Evolutionary conservation across 2,888 invertebrate genomes (phyloP), one percentile per base, ranked within the genome.

Genomic region (Stictocephala bisonia): DNA sequence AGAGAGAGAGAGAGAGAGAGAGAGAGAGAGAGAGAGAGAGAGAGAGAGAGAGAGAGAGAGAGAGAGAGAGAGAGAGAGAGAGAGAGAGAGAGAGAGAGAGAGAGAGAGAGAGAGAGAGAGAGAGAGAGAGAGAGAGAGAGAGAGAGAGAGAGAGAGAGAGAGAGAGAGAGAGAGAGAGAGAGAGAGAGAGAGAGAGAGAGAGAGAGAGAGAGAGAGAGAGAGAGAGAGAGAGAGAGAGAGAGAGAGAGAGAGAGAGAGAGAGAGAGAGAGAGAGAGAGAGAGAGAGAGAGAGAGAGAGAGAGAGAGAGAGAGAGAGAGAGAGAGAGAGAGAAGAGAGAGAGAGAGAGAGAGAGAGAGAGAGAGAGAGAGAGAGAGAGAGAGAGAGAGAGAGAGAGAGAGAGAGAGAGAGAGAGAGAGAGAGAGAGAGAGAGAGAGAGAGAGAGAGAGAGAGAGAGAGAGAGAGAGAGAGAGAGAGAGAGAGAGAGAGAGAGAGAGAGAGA

Each of bases 71-170:
- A 7, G 24, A 18, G 53, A 53, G 18, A 15, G 4, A 15, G 53
- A 53, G 53, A 15, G 53, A 20, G 24, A 53, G 18, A 53, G 24
- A 56, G 20, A 22, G 27, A 20, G 24, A 56, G n/a, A 56, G 56
- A 56, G 27, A 56, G 35, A 35, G 35, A 35, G 35, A 35, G 35
- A 35, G 35, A 35, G 35, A 35, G 35, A 35, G 35, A 35, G 35
- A 35, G 35, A 35, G 35, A 35, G 35, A 35, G 35, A 35, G 35
- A 35, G 35, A 35, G 35, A 35, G 35, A 35, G 35, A 35, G 35
- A 35, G 35, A 35, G 35, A 35, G 35, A 35, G 35, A 35, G 35
- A 35, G 35, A 35, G 35, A 35, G 35, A 35, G 35, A 35, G 35
- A 35, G 35, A 35, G 35, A 35, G 35, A 35, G 35, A 35, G 35